phyloP scores from a whole-genome alignment of 2,113 vertebrate genomes.

The Myrmecobius fasciatus region DNA sequence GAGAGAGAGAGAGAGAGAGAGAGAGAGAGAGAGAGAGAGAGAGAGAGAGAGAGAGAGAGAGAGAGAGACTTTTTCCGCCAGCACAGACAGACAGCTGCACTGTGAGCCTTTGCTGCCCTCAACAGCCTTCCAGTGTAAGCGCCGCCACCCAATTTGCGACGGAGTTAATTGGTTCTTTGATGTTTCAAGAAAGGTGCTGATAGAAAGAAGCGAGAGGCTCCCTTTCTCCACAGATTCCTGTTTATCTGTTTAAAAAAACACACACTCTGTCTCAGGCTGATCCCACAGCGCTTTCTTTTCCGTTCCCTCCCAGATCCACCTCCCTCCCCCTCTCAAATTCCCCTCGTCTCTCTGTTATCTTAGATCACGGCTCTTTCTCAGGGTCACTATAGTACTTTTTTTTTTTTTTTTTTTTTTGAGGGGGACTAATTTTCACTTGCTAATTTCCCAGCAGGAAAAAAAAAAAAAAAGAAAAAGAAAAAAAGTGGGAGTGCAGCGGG shows the following conservation, averaged over 20 bases:
- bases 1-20: neutral
- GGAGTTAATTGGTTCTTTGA: slow-evolving; percentile 99
- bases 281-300: slow-evolving; percentile 53
- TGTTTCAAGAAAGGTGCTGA: slow-evolving; percentile 92
- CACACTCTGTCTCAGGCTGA: slow-evolving; percentile 56
- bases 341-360: slow-evolving; percentile 76
- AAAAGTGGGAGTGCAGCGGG: slow-evolving; percentile 86
- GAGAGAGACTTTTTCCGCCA: slow-evolving; percentile 74
- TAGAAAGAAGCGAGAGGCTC: slow-evolving; percentile 79
- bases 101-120: slow-evolving; percentile 89
- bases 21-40: slow-evolving; percentile 10
- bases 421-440: slow-evolving; percentile 85
- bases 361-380: slow-evolving; percentile 75
- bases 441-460: slow-evolving; percentile 83
- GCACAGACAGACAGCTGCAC: slow-evolving; percentile 77
- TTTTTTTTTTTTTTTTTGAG: slow-evolving; percentile 50
- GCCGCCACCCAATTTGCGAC: slow-evolving; percentile 91
- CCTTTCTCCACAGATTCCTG: slow-evolving; percentile 79
- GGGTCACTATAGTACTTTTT: slow-evolving; percentile 79
- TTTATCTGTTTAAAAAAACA: slow-evolving; percentile 76
- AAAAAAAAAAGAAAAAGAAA: slow-evolving; percentile 65
- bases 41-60: slow-evolving; percentile 19
- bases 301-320: slow-evolving; percentile 49
- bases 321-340: slow-evolving; percentile 62
- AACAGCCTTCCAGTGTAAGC: slow-evolving; percentile 91